A percentile compares a stretch with the other conserved stretches of the same genome.
phyloP scores from a whole-genome alignment of 2,797 vertebrate species.

The Cirrhinus molitorella region DNA sequence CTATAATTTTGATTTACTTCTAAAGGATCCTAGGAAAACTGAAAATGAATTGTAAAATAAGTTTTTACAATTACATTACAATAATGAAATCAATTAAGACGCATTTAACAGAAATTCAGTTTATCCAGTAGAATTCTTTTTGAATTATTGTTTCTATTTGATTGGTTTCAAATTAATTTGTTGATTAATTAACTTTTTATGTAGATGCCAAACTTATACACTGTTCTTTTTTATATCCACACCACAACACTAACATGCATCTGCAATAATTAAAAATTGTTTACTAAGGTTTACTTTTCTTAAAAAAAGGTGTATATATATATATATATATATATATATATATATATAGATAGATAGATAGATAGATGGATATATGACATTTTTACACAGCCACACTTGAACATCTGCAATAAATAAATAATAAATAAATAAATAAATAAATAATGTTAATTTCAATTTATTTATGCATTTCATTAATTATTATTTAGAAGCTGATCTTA shows the following conservation, averaged over 20 bases:
- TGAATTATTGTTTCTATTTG: neutral
- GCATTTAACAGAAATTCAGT: too few relatives aligned
- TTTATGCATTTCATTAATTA: too few relatives aligned
- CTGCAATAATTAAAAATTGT: neutral
- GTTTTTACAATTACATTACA: too few relatives aligned
- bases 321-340: too few relatives aligned
- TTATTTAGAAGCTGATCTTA: neutral
- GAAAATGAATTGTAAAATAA: neutral
- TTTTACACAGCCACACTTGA: neutral
- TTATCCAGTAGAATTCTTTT: too few relatives aligned
- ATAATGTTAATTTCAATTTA: too few relatives aligned
- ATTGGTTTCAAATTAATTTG: neutral
- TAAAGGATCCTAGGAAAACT: neutral
- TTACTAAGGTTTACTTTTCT: neutral
- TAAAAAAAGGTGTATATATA: too few relatives aligned
- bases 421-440: neutral
- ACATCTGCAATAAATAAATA: neutral
- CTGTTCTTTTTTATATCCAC: neutral
- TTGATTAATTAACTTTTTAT: neutral
- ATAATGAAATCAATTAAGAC: too few relatives aligned
- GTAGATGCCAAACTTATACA: neutral
- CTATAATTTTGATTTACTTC: neutral
- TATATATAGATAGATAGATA: too few relatives aligned
- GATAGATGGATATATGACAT: too few relatives aligned
- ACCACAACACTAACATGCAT: neutral